phyloP scores from a whole-genome alignment of 35 echinoderm and acorn worm genomes.

The Ptychodera flava region DNA sequence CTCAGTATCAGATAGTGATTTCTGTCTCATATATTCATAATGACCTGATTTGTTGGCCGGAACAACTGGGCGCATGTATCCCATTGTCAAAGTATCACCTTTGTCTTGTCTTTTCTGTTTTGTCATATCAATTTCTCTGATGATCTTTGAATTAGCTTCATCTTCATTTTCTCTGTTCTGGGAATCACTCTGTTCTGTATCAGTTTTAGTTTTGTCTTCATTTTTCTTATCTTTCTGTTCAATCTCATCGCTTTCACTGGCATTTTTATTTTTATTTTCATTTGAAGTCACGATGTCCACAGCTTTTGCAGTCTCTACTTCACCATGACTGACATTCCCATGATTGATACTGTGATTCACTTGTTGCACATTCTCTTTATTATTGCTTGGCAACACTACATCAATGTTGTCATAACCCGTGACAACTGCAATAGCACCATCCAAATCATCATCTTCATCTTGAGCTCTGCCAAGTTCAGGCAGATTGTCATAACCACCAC shows the following conservation, averaged over 20 bases:
- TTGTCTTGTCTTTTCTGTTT: not conserved
- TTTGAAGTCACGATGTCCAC: too few relatives aligned
- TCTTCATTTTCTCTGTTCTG: not conserved
- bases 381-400: not conserved
- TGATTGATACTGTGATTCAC: not conserved
- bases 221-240: not conserved
- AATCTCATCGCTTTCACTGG: too few relatives aligned
- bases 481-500: not conserved
- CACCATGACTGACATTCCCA: not conserved
- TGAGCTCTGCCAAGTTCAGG: not conserved
- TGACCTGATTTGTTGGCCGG: not conserved
- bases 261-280: too few relatives aligned
- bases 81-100: not conserved
- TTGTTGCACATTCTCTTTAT: not conserved
- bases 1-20: not conserved
- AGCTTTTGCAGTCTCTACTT: not conserved
- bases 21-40: not conserved
- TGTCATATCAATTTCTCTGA: not conserved
- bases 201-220: not conserved
- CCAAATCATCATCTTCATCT: not conserved
- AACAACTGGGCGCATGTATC: not conserved
- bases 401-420: not conserved
- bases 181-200: not conserved
- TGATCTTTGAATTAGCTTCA: not conserved
- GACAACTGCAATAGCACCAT: not conserved